Conservation (phyloP, 2,797 vertebrate genomes). For the Poecilia velifera region DNA sequence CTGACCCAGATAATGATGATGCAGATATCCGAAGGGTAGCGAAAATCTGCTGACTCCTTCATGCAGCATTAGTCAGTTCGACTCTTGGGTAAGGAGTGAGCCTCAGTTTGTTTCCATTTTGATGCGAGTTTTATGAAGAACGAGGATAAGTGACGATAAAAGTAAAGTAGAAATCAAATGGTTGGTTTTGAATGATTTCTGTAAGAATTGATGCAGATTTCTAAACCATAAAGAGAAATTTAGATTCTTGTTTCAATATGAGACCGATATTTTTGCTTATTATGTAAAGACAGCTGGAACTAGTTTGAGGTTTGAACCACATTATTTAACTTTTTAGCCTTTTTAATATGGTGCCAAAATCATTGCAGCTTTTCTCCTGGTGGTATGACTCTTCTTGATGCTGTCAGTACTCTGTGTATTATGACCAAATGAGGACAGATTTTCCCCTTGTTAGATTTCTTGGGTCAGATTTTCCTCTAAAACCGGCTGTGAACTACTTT, state of each 20-base stretch:
- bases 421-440: neutral
- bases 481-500: neutral
- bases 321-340: neutral
- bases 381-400: neutral
- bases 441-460: neutral
- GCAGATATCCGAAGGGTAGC: slow-evolving; percentile 10
- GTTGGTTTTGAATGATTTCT: neutral
- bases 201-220: neutral
- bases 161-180: neutral
- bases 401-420: neutral
- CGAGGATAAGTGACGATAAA: neutral
- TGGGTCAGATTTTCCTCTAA: neutral
- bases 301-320: neutral
- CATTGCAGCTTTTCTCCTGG: neutral
- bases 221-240: neutral
- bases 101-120: neutral
- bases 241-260: neutral
- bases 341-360: neutral
- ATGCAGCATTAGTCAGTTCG: neutral
- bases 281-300: neutral
- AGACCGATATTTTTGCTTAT: neutral
- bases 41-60: slow-evolving; percentile 16
- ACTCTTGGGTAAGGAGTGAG: neutral
- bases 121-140: neutral
- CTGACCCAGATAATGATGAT: slow-evolving; percentile 39